Conservation (phyloP, 2,888 invertebrate genomes). For the Caenorhabditis sinica region DNA sequence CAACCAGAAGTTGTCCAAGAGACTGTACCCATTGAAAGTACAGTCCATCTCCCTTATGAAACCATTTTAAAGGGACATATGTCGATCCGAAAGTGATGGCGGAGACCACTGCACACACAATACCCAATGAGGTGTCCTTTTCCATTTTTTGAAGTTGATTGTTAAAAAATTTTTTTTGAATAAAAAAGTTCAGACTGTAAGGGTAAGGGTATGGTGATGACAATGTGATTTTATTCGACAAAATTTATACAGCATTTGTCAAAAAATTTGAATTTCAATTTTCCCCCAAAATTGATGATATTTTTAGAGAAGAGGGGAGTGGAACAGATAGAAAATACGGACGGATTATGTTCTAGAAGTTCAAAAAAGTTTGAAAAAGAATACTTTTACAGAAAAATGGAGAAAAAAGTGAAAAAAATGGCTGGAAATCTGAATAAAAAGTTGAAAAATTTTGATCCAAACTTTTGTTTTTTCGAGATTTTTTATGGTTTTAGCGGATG, state of each 20-base stretch:
- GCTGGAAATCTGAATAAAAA: neutral
- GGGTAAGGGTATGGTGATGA: neutral
- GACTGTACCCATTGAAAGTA: conserved; percentile 75
- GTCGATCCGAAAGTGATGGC: conserved; percentile 72
- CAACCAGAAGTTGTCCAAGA: conserved; percentile 70
- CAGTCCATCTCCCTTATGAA: conserved; percentile 73
- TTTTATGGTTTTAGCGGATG: too few relatives aligned
- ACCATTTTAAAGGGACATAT: conserved; percentile 74
- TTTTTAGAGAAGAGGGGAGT: neutral
- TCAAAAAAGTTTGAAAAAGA: neutral
- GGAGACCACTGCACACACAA: conserved; percentile 64
- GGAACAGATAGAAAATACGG: conserved; percentile 20
- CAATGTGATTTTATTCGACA: neutral
- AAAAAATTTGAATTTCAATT: conserved; percentile 9
- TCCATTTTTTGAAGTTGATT: conserved; percentile 44
- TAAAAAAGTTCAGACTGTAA: neutral
- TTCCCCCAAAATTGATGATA: neutral
- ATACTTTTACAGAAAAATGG: neutral
- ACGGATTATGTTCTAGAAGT: neutral
- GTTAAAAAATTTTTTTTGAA: conserved; percentile 1
- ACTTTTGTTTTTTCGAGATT: neutral
- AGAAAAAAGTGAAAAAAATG: neutral
- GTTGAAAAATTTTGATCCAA: neutral
- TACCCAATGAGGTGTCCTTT: conserved; percentile 65
- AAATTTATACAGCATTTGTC: neutral